A percentile compares a stretch with the other conserved stretches of the same genome.
Evolutionary conservation across 2,888 invertebrate species (phyloP).

Genomic region (Lymantria dispar): DNA sequence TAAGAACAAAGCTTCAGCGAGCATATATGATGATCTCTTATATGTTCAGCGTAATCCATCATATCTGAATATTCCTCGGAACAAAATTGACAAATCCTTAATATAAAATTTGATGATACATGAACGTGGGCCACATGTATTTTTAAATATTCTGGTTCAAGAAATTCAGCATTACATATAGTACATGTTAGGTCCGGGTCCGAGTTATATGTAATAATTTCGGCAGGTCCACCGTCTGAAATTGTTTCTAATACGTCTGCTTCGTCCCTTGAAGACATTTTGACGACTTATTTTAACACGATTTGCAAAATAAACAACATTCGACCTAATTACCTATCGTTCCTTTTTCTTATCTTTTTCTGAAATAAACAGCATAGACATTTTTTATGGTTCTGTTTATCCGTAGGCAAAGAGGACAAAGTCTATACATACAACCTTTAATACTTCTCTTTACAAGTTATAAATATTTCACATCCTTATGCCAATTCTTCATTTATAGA

Average conservation of each 20-base stretch:
- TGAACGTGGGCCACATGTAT: conserved; percentile 58
- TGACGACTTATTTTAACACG: background rate
- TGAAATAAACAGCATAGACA: no score
- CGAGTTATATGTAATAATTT: background rate
- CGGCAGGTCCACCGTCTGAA: conserved; percentile 9
- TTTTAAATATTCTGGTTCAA: conserved; percentile 56
- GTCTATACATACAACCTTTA: no score
- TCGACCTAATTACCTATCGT: no score
- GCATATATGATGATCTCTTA: conserved; percentile 48
- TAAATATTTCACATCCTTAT: no score
- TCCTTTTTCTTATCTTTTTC: no score
- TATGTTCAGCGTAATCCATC: conserved; percentile 48
- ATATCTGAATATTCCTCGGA: conserved; percentile 30
- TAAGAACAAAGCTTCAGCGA: conserved; percentile 43
- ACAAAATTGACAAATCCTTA: conserved; percentile 51
- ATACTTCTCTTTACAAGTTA: no score
- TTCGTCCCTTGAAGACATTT: conserved; percentile 18
- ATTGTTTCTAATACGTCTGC: conserved; percentile 5
- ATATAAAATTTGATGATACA: background rate
- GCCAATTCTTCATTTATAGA: no score
- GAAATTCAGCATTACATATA: conserved; percentile 45
- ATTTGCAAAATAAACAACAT: no score
- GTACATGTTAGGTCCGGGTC: conserved; percentile 25
- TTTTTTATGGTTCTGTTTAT: no score
- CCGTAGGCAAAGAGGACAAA: no score